Conservation (phyloP, 2,113 vertebrate genomes). For the Vulpes ferrilata region DNA sequence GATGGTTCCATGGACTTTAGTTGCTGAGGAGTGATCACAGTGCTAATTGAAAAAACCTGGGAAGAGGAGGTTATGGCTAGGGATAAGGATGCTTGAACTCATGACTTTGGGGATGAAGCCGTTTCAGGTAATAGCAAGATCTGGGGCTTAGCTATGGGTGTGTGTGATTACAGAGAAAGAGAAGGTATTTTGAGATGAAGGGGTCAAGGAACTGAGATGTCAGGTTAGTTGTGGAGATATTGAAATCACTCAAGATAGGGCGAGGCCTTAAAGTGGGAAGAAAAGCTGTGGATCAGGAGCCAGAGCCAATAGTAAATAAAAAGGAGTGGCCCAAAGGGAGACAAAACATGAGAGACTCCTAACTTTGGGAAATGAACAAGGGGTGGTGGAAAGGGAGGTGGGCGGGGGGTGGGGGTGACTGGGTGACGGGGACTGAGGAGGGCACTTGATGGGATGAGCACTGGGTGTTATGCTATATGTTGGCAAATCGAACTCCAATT, state of each 20-base stretch:
- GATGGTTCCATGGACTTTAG: neutral
- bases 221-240: neutral
- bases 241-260: neutral
- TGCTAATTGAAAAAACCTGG: neutral
- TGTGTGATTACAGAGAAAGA: neutral
- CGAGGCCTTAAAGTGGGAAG: neutral
- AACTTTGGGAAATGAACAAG: too few species aligned
- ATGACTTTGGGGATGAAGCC: neutral
- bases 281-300: neutral
- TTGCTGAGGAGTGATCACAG: neutral
- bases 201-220: neutral
- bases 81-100: neutral
- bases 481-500: too few species aligned
- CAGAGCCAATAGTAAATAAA: neutral
- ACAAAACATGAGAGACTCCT: too few species aligned
- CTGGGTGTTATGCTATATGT: too few species aligned
- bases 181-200: neutral
- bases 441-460: too few species aligned
- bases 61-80: neutral
- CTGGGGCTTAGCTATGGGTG: neutral
- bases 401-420: too few species aligned
- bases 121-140: neutral
- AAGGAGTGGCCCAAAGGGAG: neutral
- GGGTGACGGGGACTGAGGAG: too few species aligned
- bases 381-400: too few species aligned